Conservation (phyloP, 2,113 vertebrate genomes). For the Tragelaphus imberbis region DNA sequence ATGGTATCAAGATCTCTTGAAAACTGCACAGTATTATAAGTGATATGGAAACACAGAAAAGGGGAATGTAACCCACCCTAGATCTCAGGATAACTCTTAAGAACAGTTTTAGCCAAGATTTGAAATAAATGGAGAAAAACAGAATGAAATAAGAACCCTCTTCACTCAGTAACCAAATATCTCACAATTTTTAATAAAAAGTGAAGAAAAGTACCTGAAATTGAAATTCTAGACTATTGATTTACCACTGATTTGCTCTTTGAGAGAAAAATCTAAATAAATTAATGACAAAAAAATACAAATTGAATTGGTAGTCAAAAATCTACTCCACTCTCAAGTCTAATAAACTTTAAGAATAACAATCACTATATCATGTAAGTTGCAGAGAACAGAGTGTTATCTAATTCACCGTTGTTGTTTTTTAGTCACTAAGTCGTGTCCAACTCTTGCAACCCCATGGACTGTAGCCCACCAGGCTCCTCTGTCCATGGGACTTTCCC, state of each 20-base stretch:
- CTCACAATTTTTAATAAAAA: neutral
- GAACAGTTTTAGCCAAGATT: neutral
- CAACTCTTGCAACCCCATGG: neutral
- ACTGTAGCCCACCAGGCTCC: neutral
- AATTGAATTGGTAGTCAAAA: neutral
- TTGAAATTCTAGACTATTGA: neutral
- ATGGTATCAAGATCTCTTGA: neutral
- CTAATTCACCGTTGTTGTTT: neutral
- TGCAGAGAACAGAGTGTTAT: neutral
- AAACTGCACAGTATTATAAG: neutral
- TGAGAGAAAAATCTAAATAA: neutral
- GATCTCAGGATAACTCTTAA: neutral
- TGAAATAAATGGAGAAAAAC: neutral
- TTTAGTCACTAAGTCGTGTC: neutral
- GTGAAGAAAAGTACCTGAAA: neutral
- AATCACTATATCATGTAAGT: neutral
- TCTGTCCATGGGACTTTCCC: neutral
- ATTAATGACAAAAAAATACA: neutral
- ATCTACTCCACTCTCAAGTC: neutral
- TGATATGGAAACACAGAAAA: neutral
- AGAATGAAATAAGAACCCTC: neutral
- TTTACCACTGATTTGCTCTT: neutral
- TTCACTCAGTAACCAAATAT: neutral
- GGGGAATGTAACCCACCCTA: neutral
- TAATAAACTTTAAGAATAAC: neutral